Evolutionary conservation across 2,797 vertebrate genomes (phyloP), one percentile per base, ranked within the genome.

Genomic region (Eutrigla gurnardus): DNA sequence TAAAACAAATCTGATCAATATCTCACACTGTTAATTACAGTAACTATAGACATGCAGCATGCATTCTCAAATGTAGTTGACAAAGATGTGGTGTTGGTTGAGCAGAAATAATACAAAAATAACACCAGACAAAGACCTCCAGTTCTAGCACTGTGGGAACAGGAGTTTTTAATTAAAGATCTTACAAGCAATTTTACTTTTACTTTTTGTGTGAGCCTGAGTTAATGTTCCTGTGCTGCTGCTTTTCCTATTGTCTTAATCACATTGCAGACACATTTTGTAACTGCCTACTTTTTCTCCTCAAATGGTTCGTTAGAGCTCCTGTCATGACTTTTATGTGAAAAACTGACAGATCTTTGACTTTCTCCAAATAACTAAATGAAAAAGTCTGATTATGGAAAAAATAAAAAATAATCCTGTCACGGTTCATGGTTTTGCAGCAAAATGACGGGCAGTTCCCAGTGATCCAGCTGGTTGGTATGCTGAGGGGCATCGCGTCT

Each of bases 401-500:
- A 81, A 78, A 58, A 61, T 49, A 69, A 47, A 53, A 79, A 79
- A 55, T 80, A 73, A 85, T 83, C 40, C 49, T 69, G 62, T 88
- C 67, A 65, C 5, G 61, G 25, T 81, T 84, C 7, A 11, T 80
- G 83, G 52, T 89, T 75, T 65, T 82, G 18, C 91, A 99, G 97
- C 96, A 96, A 73, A 96, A 97, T 0, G 97, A 99, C 58, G 97
- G 96, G 14, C 96, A 97, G 94, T 94, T 98, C 57, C 90, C 93
- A 0, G 94, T 96, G 43, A 92, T 93, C 39, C 97, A 98, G 93
- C 95, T 99, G 54, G 78, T 97, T 70, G 96, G 95, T 61, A 96
- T 98, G 96, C 87, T 99, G 90, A 96, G 96, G 5, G 97, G 97
- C 49, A 96, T 99, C 12, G 96, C 96, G 0, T 96, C 97, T 8